phyloP scores from a whole-genome alignment of 2,113 vertebrate genomes.

The Aleadryas rufinucha region DNA sequence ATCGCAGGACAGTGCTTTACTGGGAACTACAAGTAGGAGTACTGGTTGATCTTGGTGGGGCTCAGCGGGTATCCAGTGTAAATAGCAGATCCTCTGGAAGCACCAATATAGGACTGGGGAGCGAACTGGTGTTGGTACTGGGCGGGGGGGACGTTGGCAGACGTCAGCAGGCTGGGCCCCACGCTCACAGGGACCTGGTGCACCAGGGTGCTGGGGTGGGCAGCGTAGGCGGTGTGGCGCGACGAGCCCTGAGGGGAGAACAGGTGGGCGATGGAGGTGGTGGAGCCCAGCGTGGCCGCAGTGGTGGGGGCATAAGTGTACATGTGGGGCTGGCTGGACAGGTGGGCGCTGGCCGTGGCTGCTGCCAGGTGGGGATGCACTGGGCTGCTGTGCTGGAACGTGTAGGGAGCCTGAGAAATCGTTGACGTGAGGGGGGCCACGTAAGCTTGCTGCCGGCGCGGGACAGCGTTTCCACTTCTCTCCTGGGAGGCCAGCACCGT shows the following conservation, averaged over 20 bases:
- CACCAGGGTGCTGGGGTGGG: slow-evolving; percentile 84
- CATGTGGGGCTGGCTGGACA: slow-evolving; percentile 84
- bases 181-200: slow-evolving; percentile 89
- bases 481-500: slow-evolving; percentile 83
- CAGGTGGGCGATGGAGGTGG: slow-evolving; percentile 91
- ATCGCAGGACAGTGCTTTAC: slow-evolving; percentile 26
- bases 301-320: slow-evolving; percentile 91
- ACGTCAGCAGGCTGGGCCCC: slow-evolving; percentile 79
- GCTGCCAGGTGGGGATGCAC: slow-evolving; percentile 85
- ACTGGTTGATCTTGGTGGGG: slow-evolving; percentile 92
- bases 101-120: slow-evolving; percentile 81
- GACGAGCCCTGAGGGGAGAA: slow-evolving; percentile 82
- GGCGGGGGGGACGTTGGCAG: slow-evolving; percentile 78
- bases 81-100: slow-evolving; percentile 80
- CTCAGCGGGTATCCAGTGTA: slow-evolving; percentile 85
- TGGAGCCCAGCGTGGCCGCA: slow-evolving; percentile 88
- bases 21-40: slow-evolving; percentile 85
- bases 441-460: slow-evolving; percentile 87
- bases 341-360: slow-evolving; percentile 76
- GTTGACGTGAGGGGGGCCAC: slow-evolving; percentile 80
- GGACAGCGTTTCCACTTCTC: slow-evolving; percentile 76
- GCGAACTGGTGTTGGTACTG: slow-evolving; percentile 87
- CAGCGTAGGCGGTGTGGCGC: slow-evolving; percentile 77
- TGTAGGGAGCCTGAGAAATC: slow-evolving; percentile 86
- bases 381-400: slow-evolving; percentile 87